These are phyloP conservation scores for Clusia tigrina DNA, from an alignment of 2,888 invertebrate species.

Conservation along the genomic window DNA sequence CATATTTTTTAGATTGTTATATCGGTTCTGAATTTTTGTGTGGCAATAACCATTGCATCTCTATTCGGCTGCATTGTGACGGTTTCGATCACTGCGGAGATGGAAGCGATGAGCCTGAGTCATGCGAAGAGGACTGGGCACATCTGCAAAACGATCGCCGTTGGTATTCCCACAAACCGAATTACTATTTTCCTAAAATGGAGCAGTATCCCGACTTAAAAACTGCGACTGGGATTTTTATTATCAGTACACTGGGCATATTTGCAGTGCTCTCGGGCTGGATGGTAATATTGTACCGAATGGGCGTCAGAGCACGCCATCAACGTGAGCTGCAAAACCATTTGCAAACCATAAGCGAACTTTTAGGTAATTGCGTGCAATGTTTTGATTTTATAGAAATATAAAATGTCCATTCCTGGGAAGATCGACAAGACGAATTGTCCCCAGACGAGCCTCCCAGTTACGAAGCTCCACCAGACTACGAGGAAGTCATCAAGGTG, in stretches of 20 bases:
- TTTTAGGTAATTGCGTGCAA: slow-evolving; percentile 66
- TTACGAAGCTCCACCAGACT: slow-evolving; percentile 77
- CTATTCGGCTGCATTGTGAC: slow-evolving; percentile 74
- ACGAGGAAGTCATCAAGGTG: slow-evolving; percentile 73
- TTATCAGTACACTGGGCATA: slow-evolving; percentile 71
- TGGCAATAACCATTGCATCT: slow-evolving; percentile 75
- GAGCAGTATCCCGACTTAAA: slow-evolving; percentile 73
- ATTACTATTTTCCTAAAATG: slow-evolving; percentile 76
- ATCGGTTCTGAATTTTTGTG: slow-evolving; percentile 75
- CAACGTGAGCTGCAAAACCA: slow-evolving; percentile 73
- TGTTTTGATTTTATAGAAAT: neutral
- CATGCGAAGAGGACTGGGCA: slow-evolving; percentile 70
- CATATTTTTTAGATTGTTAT: slow-evolving; percentile 69
- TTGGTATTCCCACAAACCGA: slow-evolving; percentile 74
- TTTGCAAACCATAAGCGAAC: slow-evolving; percentile 74
- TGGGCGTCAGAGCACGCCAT: slow-evolving; percentile 70
- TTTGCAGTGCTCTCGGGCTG: slow-evolving; percentile 71
- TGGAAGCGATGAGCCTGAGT: slow-evolving; percentile 72
- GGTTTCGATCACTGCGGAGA: slow-evolving; percentile 82
- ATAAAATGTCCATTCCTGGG: slow-evolving; percentile 53
- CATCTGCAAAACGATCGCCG: slow-evolving; percentile 67
- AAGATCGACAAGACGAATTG: slow-evolving; percentile 65
- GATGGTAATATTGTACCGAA: slow-evolving; percentile 71
- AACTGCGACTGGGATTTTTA: slow-evolving; percentile 72
- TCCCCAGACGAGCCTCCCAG: slow-evolving; percentile 69